These are phyloP conservation scores for Pitangus sulphuratus DNA, from an alignment of 2,797 vertebrate species.

Conservation along the genomic window DNA sequence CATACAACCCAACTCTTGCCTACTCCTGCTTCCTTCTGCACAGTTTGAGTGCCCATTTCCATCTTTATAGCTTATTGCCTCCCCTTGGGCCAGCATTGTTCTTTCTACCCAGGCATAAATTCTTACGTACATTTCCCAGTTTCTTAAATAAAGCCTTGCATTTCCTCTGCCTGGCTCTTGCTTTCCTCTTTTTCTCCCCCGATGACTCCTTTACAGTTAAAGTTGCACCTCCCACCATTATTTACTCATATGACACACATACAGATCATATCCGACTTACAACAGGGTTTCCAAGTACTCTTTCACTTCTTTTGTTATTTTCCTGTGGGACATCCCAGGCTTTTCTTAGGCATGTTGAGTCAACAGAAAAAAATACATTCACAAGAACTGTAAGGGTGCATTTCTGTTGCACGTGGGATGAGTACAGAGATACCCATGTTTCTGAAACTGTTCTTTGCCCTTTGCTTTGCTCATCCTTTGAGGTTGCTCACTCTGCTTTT, in stretches of 20 bases:
- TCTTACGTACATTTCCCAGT: not conserved
- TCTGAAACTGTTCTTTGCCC: not conserved
- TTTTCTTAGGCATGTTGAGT: not conserved
- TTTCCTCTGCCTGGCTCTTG: not conserved
- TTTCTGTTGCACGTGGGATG: fast-evolving
- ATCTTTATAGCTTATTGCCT: not conserved
- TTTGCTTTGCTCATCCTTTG: not conserved
- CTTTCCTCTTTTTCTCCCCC: not conserved
- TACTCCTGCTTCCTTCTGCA: not conserved
- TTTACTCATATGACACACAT: not conserved
- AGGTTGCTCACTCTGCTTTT: not conserved
- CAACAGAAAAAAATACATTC: not conserved
- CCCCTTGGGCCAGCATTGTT: not conserved
- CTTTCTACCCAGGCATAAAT: not conserved
- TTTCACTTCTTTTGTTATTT: not conserved
- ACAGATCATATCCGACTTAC: fast-evolving
- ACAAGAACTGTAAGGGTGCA: not conserved
- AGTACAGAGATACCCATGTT: not conserved
- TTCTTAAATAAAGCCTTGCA: not conserved
- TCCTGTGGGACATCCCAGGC: not conserved
- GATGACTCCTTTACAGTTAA: not conserved
- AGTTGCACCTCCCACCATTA: not conserved
- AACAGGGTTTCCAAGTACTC: not conserved
- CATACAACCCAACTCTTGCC: not conserved
- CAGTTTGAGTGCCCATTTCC: not conserved